These are phyloP conservation scores for Diarsia dahlii DNA, from an alignment of 2,888 invertebrate species.

Conservation along the genomic window DNA sequence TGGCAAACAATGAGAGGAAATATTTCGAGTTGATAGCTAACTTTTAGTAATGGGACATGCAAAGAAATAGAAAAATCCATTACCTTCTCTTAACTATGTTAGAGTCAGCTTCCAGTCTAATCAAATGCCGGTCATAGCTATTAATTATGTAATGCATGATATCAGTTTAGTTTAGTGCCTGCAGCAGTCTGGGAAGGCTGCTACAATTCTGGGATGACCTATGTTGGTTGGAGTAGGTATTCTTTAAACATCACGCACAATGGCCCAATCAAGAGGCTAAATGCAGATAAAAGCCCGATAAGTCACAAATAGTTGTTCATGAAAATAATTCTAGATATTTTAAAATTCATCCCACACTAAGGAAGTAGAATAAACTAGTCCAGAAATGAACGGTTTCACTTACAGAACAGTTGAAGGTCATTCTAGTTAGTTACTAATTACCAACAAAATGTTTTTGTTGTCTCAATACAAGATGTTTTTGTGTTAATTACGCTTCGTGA, in stretches of 20 bases:
- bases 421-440: constrained; percentile 53
- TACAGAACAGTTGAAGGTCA: constrained; percentile 47
- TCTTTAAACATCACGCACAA: too few relatives aligned
- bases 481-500: constrained; percentile 47
- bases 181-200: too few relatives aligned
- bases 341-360: constrained; percentile 11
- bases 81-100: not conserved
- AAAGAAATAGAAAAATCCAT: not conserved
- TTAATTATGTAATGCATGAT: not conserved
- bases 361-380: constrained; percentile 40
- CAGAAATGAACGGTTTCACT: constrained; percentile 44
- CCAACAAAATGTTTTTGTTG: constrained; percentile 56
- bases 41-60: too few relatives aligned
- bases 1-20: not conserved
- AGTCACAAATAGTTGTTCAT: not conserved
- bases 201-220: too few relatives aligned
- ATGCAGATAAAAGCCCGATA: too few relatives aligned
- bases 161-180: too few relatives aligned
- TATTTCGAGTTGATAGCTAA: not conserved
- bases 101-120: not conserved
- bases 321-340: constrained; percentile 4
- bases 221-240: too few relatives aligned
- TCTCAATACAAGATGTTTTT: constrained; percentile 59
- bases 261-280: too few relatives aligned
- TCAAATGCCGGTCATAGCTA: not conserved